Evolutionary conservation across 2,113 vertebrate genomes (phyloP).

Genomic region (Cyprinus carpio): DNA sequence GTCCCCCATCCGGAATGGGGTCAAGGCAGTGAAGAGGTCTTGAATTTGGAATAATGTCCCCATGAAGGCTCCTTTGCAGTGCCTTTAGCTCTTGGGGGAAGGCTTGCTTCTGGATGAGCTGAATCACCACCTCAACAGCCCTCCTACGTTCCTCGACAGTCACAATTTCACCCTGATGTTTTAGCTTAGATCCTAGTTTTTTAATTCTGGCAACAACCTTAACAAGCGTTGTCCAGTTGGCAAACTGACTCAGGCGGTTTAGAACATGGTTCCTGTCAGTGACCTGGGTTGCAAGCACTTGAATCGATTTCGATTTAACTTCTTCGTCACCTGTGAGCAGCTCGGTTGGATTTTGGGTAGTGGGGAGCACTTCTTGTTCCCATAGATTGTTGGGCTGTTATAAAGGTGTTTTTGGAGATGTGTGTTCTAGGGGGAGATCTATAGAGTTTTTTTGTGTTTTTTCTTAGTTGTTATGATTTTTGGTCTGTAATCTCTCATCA

Average conservation of each 20-base stretch:
- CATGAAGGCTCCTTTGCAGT: background rate
- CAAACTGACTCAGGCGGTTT: background rate
- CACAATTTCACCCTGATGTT: background rate
- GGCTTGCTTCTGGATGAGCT: background rate
- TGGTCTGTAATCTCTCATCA: constrained; percentile 34
- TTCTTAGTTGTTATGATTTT: no score
- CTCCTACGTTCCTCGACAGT: background rate
- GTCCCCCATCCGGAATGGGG: constrained; percentile 11
- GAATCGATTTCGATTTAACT: constrained; percentile 29
- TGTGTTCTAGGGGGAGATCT: no score
- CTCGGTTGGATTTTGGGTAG: background rate
- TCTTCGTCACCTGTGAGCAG: constrained; percentile 40
- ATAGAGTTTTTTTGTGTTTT: no score
- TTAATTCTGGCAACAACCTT: constrained; percentile 2
- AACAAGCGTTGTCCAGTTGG: background rate
- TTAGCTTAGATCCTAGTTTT: background rate
- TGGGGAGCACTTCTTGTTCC: constrained; percentile 10
- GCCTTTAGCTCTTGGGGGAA: background rate
- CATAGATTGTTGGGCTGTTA: constrained; percentile 36
- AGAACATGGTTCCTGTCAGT: background rate
- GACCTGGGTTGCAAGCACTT: background rate
- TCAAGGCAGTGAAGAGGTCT: constrained; percentile 40
- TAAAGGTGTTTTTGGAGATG: background rate
- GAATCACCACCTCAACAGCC: background rate
- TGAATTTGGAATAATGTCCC: background rate